Conservation (phyloP, 2,797 vertebrate genomes). For the Chaetodon trifasciatus region DNA sequence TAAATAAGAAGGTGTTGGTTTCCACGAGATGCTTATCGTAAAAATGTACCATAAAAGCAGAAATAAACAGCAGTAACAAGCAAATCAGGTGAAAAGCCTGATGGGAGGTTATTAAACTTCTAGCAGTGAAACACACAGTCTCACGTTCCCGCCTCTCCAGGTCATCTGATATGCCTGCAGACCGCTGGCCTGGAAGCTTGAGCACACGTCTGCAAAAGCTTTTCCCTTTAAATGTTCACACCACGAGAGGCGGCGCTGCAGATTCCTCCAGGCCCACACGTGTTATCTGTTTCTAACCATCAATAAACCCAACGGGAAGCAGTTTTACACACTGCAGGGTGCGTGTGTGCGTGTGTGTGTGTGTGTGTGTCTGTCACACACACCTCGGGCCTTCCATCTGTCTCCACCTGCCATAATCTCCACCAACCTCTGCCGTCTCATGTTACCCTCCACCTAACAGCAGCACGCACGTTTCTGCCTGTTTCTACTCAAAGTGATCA, state of each 20-base stretch:
- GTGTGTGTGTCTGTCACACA: too few relatives aligned
- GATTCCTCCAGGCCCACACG: neutral
- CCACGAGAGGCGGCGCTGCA: neutral
- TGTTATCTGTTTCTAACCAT: neutral
- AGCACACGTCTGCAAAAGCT: too few relatives aligned
- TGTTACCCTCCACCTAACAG: neutral
- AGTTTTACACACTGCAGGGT: neutral
- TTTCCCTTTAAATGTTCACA: neutral
- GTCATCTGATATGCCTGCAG: too few relatives aligned
- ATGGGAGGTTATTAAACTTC: too few relatives aligned
- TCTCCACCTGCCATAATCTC: neutral
- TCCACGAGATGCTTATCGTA: too few relatives aligned
- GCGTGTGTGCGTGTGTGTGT: constrained; percentile 1
- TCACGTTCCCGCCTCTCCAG: too few relatives aligned
- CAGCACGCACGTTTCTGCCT: too few relatives aligned
- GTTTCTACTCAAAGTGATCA: neutral
- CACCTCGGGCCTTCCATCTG: neutral
- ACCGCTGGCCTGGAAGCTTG: too few relatives aligned
- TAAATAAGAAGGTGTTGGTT: neutral
- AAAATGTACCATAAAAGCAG: neutral
- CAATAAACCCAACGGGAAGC: neutral
- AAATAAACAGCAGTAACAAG: neutral
- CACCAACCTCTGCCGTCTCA: neutral
- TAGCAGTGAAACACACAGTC: too few relatives aligned
- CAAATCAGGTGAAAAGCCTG: neutral